phyloP scores from a whole-genome alignment of 1,140 invertebrate species.

The Laupala kohalensis region DNA sequence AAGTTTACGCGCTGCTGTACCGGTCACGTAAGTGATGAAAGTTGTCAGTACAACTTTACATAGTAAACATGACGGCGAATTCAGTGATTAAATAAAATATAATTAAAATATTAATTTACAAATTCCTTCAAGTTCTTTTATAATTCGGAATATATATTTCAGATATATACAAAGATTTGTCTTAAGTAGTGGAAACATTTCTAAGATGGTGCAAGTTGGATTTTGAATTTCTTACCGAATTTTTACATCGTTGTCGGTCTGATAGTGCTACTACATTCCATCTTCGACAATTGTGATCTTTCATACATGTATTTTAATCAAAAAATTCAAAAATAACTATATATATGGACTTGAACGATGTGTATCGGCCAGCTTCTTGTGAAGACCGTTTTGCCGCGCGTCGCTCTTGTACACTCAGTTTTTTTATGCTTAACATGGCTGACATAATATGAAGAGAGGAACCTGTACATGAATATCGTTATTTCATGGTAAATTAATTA shows the following conservation, averaged over 20 bases:
- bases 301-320: background rate
- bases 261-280: background rate
- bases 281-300: too few species aligned
- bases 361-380: background rate
- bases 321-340: background rate
- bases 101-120: background rate
- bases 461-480: slow-evolving; percentile 10
- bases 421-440: slow-evolving; percentile 15
- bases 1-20: background rate
- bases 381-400: slow-evolving; percentile 13
- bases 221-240: slow-evolving; percentile 6
- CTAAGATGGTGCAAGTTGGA: background rate
- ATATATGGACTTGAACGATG: background rate
- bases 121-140: background rate
- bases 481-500: slow-evolving; percentile 11
- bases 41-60: too few species aligned
- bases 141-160: background rate
- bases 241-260: background rate
- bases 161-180: background rate
- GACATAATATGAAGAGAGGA: slow-evolving; percentile 11
- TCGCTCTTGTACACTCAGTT: slow-evolving; percentile 7
- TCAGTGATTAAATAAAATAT: background rate
- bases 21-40: too few species aligned
- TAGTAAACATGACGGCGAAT: too few species aligned
- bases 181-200: background rate